phyloP scores from a whole-genome alignment of 2,113 vertebrate species.

The Hyperopisus bebe region DNA sequence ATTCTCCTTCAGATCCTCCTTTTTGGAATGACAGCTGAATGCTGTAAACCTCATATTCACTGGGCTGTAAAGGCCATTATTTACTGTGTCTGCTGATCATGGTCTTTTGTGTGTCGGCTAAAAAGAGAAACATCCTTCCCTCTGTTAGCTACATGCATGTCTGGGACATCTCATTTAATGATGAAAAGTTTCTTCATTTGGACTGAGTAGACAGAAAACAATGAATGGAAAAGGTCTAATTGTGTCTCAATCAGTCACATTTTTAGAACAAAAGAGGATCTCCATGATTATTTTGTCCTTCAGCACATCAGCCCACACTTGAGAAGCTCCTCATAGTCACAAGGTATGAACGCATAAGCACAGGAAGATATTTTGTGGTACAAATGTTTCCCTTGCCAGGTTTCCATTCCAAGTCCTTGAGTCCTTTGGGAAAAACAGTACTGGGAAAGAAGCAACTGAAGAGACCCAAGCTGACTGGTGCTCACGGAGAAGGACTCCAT shows the following conservation, averaged over 20 bases:
- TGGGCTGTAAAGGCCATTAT: constrained; percentile 28
- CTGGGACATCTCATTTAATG: not conserved
- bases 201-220: not conserved
- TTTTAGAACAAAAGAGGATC: not conserved
- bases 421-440: not conserved
- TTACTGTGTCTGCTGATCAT: constrained; percentile 22
- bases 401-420: not conserved
- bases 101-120: constrained; percentile 22
- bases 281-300: not conserved
- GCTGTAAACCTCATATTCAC: constrained; percentile 24
- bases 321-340: not conserved
- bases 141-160: not conserved
- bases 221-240: not conserved
- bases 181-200: no score
- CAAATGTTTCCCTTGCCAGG: not conserved
- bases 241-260: not conserved
- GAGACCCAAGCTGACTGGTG: not conserved
- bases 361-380: not conserved
- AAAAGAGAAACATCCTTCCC: constrained; percentile 17
- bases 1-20: constrained; percentile 26
- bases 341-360: not conserved
- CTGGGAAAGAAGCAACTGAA: not conserved
- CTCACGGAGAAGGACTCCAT: not conserved
- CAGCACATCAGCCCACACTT: not conserved
- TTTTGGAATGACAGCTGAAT: constrained; percentile 38